Base-by-base conservation (phyloP, 2,797 vertebrate genomes). In the Emys orbicularis region DNA sequence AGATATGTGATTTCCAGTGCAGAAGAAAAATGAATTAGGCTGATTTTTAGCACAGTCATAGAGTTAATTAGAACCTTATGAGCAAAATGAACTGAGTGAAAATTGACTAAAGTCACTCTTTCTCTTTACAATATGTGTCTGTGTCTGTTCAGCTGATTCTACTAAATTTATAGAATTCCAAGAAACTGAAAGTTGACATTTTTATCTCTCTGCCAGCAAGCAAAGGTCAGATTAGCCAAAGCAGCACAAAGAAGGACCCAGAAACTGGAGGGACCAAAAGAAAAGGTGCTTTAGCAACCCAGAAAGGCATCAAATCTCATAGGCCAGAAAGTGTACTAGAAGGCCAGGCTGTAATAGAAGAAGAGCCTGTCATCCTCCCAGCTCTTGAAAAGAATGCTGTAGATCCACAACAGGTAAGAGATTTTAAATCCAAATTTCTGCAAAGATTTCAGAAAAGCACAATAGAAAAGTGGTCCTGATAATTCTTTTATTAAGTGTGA, bases 391-490 rank as follows among this genome's bases (percentile, higher is more conserved):
- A 94, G 50, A 97, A 37, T 80, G 31, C 47, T 44, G 76, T n/a
- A 84, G 93, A 59, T 29, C 79, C 96, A 74, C 97, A 96, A 9
- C 91, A 96, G 97, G 98, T 98, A 95, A 98, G 95, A 94, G 2
- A 77, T 91, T 84, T 47, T 61, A 52, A 81, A 84, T 29, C 12
- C n/a, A 54, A 76, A 88, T n/a, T 19, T 53, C 0, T 91, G 19
- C 54, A 59, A 79, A 57, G 56, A 52, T 86, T 15, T 85, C 3
- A 9, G 0, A 10, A 29, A 54, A 59, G n/a, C 19, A 44, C 37
- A 77, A 29, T 15, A 29, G 15, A 61, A 18, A 86, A 74, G 1
- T 25, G 0, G 3, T 91, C 13, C 65, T 90, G 57, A 2, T 80
- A 83, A 89, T 93, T 89, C 18, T 82, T 94, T 92, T 84, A 54